Conservation (phyloP, 2,113 vertebrate genomes). For the Carollia perspicillata region DNA sequence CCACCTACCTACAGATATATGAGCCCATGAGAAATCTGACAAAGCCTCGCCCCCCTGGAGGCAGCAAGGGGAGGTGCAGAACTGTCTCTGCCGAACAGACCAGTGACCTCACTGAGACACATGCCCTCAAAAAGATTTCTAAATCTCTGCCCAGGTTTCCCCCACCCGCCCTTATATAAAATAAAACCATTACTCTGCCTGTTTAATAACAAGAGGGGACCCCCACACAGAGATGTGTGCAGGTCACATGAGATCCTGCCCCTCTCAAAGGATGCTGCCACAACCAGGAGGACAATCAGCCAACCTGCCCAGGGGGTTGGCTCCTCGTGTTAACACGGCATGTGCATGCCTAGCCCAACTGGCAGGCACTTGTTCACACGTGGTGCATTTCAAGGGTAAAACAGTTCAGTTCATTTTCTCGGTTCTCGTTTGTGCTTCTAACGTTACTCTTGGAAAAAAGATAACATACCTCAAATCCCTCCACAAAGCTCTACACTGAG, state of each 20-base stretch:
- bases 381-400: neutral
- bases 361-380: neutral
- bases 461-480: neutral
- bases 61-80: neutral
- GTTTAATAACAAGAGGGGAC: neutral
- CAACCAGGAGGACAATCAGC: neutral
- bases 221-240: neutral
- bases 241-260: neutral
- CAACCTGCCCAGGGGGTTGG: neutral
- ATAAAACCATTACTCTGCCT: neutral
- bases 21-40: neutral
- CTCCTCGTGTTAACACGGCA: neutral
- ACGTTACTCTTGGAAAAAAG: neutral
- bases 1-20: neutral
- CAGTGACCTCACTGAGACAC: neutral
- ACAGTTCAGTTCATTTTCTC: neutral
- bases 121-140: neutral
- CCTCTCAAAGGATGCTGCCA: neutral
- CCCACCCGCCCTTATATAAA: neutral
- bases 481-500: neutral
- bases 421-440: slow-evolving; percentile 13
- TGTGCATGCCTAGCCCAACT: neutral
- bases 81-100: neutral
- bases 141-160: neutral
- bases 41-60: neutral